Conservation (phyloP, 2,888 invertebrate genomes). For the Philereme vetulata region DNA sequence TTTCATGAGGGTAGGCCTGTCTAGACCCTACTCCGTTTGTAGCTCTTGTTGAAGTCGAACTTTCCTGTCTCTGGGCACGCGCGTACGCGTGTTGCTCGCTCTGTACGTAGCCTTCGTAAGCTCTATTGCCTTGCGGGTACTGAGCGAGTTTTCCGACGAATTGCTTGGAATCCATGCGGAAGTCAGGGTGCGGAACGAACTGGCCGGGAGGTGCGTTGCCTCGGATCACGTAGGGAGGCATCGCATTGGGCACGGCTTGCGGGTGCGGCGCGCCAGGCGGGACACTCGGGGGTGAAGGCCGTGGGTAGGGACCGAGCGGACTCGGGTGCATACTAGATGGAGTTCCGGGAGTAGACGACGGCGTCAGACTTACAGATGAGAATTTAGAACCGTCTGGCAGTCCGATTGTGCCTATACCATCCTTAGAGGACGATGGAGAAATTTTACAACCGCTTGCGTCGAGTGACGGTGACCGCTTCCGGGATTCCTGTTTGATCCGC, state of each 20-base stretch:
- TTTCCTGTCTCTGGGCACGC: conserved; percentile 72
- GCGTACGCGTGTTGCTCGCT: conserved; percentile 77
- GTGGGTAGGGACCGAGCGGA: conserved; percentile 86
- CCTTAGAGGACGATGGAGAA: conserved; percentile 83
- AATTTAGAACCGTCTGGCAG: conserved; percentile 84
- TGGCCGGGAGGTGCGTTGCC: conserved; percentile 79
- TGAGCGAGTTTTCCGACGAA: conserved; percentile 75
- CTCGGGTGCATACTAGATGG: conserved; percentile 86
- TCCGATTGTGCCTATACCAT: conserved; percentile 69
- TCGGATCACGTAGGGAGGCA: conserved; percentile 84
- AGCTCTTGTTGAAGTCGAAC: conserved; percentile 63
- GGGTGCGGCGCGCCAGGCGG: conserved; percentile 84
- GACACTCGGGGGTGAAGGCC: conserved; percentile 88
- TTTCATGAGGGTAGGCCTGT: conserved; percentile 76
- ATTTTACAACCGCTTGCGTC: conserved; percentile 71
- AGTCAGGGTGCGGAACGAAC: conserved; percentile 80
- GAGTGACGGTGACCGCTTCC: conserved; percentile 84
- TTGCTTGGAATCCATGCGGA: conserved; percentile 78
- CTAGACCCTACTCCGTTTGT: conserved; percentile 70
- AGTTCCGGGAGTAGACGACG: conserved; percentile 86
- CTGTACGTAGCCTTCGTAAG: conserved; percentile 70
- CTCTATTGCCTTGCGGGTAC: conserved; percentile 73
- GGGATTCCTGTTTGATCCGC: conserved; percentile 80
- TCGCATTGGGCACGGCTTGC: conserved; percentile 84
- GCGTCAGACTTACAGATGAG: conserved; percentile 86